Evolutionary conservation across 2,797 vertebrate genomes (phyloP).

Genomic region (Anguilla obscura): DNA sequence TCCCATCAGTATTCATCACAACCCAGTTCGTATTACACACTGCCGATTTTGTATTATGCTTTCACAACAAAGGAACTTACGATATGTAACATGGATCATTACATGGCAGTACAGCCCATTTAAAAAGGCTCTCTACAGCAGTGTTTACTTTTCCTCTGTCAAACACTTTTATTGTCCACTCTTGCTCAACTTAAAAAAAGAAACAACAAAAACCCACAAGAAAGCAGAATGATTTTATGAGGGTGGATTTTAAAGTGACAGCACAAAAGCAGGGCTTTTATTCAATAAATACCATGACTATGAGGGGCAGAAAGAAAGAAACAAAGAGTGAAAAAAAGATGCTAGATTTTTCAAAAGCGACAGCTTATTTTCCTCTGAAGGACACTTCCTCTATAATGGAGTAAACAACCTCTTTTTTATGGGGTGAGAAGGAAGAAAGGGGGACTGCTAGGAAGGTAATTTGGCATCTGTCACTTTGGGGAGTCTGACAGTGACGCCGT

Average conservation of each 20-base stretch:
- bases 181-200: neutral
- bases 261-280: neutral
- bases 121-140: neutral
- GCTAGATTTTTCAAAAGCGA: neutral
- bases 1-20: neutral
- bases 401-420: conserved; percentile 1
- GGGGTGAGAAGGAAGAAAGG: neutral
- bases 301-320: neutral
- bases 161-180: neutral
- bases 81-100: neutral
- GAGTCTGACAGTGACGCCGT: neutral
- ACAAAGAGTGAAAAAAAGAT: neutral
- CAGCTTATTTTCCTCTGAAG: neutral
- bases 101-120: neutral
- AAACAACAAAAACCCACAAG: neutral
- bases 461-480: neutral
- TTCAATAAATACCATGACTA: neutral
- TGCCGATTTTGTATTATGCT: neutral
- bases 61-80: neutral
- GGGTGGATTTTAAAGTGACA: neutral
- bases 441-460: neutral
- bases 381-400: conserved; percentile 13
- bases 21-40: too few relatives aligned
- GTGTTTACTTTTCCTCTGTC: neutral
- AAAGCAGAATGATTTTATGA: neutral